phyloP scores from a whole-genome alignment of 2,797 vertebrate species.

The Rhinoraja longicauda region DNA sequence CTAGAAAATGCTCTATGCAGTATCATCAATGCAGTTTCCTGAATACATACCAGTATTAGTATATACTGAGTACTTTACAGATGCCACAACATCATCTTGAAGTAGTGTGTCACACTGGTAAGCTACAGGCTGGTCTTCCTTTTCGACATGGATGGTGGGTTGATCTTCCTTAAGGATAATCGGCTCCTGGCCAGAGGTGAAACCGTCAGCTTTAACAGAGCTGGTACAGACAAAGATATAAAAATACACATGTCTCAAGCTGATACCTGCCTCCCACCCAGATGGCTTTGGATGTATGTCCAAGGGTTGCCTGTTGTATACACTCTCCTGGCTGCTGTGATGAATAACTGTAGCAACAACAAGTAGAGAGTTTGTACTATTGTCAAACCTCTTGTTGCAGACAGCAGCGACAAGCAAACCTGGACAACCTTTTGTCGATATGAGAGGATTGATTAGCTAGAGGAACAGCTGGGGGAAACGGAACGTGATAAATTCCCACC shows the following conservation, averaged over 20 bases:
- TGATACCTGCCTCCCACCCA: not conserved
- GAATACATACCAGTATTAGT: conserved; percentile 47
- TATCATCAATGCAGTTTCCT: conserved; percentile 3
- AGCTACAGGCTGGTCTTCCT: conserved; percentile 44
- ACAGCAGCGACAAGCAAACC: not conserved
- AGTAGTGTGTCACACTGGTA: conserved; percentile 51
- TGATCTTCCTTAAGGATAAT: conserved; percentile 49
- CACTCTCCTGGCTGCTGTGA: not conserved
- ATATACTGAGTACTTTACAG: conserved; percentile 54
- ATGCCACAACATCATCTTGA: conserved; percentile 48
- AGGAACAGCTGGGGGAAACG: not conserved
- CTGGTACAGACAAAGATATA: conserved; percentile 32
- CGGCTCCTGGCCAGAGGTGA: conserved; percentile 38
- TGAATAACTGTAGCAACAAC: not conserved
- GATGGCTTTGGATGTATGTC: not conserved
- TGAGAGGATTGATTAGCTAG: not conserved
- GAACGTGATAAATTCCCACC: not conserved
- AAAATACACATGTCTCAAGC: conserved; percentile 22
- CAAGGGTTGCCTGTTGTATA: not conserved
- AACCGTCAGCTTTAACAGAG: conserved; percentile 33
- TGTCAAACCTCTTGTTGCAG: not conserved
- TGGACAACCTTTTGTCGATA: not conserved
- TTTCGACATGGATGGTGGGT: conserved; percentile 48
- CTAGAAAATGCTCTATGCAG: conserved; percentile 12
- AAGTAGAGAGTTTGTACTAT: not conserved